A percentile compares a stretch with the other conserved stretches of the same genome.
phyloP scores from a whole-genome alignment of 1,140 invertebrate species.

The Drosophila quadrilineata region DNA sequence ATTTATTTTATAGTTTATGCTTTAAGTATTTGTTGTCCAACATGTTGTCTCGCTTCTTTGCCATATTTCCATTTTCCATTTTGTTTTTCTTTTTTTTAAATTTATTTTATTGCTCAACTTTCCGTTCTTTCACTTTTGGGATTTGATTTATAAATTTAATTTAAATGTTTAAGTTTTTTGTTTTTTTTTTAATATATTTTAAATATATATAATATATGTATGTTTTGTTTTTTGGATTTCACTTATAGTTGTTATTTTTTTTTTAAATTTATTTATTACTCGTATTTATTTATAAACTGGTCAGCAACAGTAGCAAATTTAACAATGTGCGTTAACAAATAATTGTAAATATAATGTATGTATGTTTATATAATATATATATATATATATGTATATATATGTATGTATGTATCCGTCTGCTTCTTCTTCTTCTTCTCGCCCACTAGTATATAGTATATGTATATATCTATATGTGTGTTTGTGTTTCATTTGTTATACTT shows the following conservation, averaged over 20 bases:
- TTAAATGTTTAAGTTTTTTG: slow-evolving; percentile 54
- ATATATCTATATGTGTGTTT: slow-evolving; percentile 18
- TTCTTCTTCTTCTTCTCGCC: slow-evolving; percentile 10
- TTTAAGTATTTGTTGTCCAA: slow-evolving; percentile 25
- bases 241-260: slow-evolving; percentile 53
- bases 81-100: slow-evolving; percentile 2
- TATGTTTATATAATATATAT: slow-evolving; percentile 46
- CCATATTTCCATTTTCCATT: too few relatives aligned
- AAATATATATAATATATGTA: slow-evolving; percentile 80
- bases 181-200: slow-evolving; percentile 65
- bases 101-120: slow-evolving; percentile 49
- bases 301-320: slow-evolving; percentile 82
- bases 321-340: slow-evolving; percentile 82
- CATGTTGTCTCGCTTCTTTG: too few relatives aligned
- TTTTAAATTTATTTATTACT: slow-evolving; percentile 46
- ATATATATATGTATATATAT: slow-evolving; percentile 31
- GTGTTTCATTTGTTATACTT: slow-evolving; percentile 2
- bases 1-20: slow-evolving; percentile 40
- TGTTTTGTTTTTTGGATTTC: slow-evolving; percentile 68
- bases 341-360: slow-evolving; percentile 81
- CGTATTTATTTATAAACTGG: slow-evolving; percentile 78
- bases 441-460: slow-evolving; percentile 10
- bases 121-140: slow-evolving; percentile 41
- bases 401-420: slow-evolving; percentile 33
- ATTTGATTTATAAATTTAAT: slow-evolving; percentile 76